A percentile compares a stretch with the other conserved stretches of the same genome.
phyloP scores from a whole-genome alignment of 2,888 invertebrate species.

The Villa cingulata region DNA sequence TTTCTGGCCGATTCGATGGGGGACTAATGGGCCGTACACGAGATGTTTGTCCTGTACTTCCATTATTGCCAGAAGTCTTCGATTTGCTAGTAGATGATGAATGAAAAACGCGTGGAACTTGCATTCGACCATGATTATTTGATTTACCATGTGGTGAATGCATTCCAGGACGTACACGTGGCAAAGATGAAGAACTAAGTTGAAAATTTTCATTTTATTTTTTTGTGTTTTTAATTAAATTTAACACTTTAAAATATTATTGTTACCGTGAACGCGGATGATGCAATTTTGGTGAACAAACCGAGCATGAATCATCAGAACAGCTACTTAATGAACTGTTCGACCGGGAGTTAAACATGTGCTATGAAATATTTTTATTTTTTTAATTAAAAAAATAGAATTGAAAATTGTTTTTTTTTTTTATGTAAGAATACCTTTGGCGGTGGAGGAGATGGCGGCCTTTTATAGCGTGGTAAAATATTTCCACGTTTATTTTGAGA shows the following conservation, averaged over 20 bases:
- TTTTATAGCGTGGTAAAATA: constrained; percentile 33
- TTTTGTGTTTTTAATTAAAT: neutral
- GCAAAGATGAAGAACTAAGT: constrained; percentile 45
- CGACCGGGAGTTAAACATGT: constrained; percentile 48
- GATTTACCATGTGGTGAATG: constrained; percentile 30
- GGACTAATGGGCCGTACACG: constrained; percentile 31
- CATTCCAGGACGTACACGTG: constrained; percentile 36
- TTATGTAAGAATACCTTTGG: constrained; percentile 24
- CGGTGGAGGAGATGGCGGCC: constrained; percentile 37
- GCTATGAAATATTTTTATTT: constrained; percentile 17
- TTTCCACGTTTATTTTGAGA: constrained; percentile 24
- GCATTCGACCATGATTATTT: constrained; percentile 9
- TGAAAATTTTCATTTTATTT: constrained; percentile 16
- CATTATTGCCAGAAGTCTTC: constrained; percentile 12
- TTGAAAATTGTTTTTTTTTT: neutral
- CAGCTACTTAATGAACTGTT: constrained; percentile 68
- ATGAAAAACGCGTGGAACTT: neutral
- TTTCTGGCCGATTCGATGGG: constrained; percentile 22
- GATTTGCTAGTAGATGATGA: constrained; percentile 5
- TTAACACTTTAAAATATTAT: no score
- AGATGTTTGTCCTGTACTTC: constrained; percentile 19
- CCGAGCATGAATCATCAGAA: constrained; percentile 71
- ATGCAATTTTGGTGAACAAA: constrained; percentile 53
- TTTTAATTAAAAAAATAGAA: neutral
- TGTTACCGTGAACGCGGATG: constrained; percentile 30